Evolutionary conservation across 2,888 invertebrate genomes (phyloP), one percentile per base, ranked within the genome.

Genomic region (Campoletis raptor): DNA sequence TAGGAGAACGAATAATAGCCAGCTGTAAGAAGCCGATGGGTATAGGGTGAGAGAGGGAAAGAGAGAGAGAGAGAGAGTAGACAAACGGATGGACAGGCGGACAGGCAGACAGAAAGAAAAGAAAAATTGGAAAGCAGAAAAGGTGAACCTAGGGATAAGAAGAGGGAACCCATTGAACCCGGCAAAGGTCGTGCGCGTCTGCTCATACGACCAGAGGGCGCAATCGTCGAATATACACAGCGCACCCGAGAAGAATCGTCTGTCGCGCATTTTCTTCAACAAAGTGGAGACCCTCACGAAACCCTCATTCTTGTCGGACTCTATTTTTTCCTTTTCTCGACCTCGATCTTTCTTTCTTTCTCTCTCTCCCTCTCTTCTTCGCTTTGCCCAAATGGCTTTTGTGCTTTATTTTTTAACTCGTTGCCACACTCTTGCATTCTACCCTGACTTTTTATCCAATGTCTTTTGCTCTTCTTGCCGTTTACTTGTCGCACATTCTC

Each of bases 171-270:
- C 74, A 84, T 84, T 84, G 80, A 83, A 78, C 54, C 40, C 52
- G 73, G 69, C 7, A 57, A 83, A 78, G 66, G 66, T 61, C 15
- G 77, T 54, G 64, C 72, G 45, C 15, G 18, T 24, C 61, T n/a
- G 30, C 74, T 74, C 57, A 57, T 48, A 74, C 10, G 36, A 42
- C 52, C 15, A 37, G 66, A 72, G 54, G 57, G 67, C 21, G 54
- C 67, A 84, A 84, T 73, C 80, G 74, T 74, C 74, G 61, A 84
- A 67, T 57, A 81, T 81, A 69, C 45, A 69, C 64, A 54, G 64
- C 52, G 52, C 36, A 42, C 30, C 30, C 67, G 6, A 66, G 61
- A 57, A 48, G 67, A 80, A 70, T 64, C 67, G 69, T 80, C 66
- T 54, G 66, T 72, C 54, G 64, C 73, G 57, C 54, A 74, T 85